Conservation (phyloP, 2,888 invertebrate species). For the Erebia aethiops region DNA sequence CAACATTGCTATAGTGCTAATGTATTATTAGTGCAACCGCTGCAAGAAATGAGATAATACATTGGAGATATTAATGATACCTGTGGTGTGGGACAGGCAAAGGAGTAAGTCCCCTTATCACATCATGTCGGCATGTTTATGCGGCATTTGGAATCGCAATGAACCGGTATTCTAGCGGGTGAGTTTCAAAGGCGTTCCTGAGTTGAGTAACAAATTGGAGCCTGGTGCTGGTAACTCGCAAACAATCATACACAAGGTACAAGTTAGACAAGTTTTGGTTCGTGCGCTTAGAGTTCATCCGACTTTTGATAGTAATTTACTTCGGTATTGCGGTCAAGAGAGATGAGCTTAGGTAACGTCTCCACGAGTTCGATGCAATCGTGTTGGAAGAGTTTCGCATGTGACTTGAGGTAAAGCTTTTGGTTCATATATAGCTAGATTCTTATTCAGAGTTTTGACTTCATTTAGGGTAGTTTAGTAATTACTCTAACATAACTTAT, state of each 20-base stretch:
- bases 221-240: slow-evolving; percentile 64
- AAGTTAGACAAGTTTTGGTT: slow-evolving; percentile 48
- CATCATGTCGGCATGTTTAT: slow-evolving; percentile 63
- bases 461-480: no score
- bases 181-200: slow-evolving; percentile 67
- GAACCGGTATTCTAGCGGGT: slow-evolving; percentile 61
- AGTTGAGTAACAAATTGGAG: slow-evolving; percentile 73
- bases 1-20: no score
- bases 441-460: no score
- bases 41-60: no score
- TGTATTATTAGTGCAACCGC: no score
- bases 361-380: neutral
- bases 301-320: slow-evolving; percentile 61
- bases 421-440: neutral
- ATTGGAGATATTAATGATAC: neutral
- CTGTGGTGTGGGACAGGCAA: neutral
- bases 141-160: slow-evolving; percentile 74
- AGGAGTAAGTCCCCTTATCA: neutral
- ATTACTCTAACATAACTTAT: no score
- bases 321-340: slow-evolving; percentile 61
- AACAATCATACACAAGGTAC: slow-evolving; percentile 74
- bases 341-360: slow-evolving; percentile 43
- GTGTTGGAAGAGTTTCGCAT: slow-evolving; percentile 1
- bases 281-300: slow-evolving; percentile 19
- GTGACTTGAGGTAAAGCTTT: neutral